Percentiles rank a stretch among this genome's conserved stretches.
These are phyloP conservation scores for Sander vitreus DNA, from an alignment of 2,113 vertebrate species.

Conservation along the genomic window DNA sequence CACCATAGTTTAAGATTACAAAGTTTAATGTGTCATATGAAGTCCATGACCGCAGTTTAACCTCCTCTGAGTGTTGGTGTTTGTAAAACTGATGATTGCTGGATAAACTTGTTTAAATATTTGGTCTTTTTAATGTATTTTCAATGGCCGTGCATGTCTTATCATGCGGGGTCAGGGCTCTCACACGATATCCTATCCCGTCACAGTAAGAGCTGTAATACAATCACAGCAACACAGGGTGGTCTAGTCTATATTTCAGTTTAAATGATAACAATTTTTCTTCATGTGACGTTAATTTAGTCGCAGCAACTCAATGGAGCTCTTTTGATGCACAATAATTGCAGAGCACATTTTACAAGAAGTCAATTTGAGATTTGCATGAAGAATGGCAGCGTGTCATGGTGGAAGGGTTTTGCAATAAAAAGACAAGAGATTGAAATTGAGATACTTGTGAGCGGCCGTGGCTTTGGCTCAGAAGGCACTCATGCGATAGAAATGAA, in stretches of 20 bases:
- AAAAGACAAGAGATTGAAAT: slow-evolving; percentile 74
- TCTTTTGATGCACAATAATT: slow-evolving; percentile 74
- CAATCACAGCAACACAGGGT: slow-evolving; percentile 18
- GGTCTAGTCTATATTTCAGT: slow-evolving; percentile 22
- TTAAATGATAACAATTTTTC: slow-evolving; percentile 60
- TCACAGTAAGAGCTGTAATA: slow-evolving; percentile 12
- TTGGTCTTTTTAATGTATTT: slow-evolving; percentile 11
- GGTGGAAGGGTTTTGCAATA: slow-evolving; percentile 71
- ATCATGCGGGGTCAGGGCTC: slow-evolving; percentile 33
- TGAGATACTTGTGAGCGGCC: slow-evolving; percentile 57
- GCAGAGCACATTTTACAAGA: slow-evolving; percentile 75
- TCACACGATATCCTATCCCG: slow-evolving; percentile 8
- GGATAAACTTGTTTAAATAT: slow-evolving; percentile 34
- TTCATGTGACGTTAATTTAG: slow-evolving; percentile 66
- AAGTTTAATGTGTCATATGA: slow-evolving; percentile 33
- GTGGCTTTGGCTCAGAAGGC: slow-evolving; percentile 56
- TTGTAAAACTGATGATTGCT: slow-evolving; percentile 13
- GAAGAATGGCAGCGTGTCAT: slow-evolving; percentile 71
- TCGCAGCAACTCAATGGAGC: slow-evolving; percentile 47
- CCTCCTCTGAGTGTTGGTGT: slow-evolving; percentile 48
- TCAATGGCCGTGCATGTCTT: slow-evolving; percentile 1
- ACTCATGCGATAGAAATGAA: slow-evolving; percentile 59
- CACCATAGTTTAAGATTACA: slow-evolving; percentile 35
- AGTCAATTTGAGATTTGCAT: slow-evolving; percentile 78
- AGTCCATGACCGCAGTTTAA: slow-evolving; percentile 42